Percentiles rank a stretch among this genome's conserved stretches.
These are phyloP conservation scores for Tolmerus cingulatus DNA, from an alignment of 2,888 invertebrate species.

Conservation along the genomic window DNA sequence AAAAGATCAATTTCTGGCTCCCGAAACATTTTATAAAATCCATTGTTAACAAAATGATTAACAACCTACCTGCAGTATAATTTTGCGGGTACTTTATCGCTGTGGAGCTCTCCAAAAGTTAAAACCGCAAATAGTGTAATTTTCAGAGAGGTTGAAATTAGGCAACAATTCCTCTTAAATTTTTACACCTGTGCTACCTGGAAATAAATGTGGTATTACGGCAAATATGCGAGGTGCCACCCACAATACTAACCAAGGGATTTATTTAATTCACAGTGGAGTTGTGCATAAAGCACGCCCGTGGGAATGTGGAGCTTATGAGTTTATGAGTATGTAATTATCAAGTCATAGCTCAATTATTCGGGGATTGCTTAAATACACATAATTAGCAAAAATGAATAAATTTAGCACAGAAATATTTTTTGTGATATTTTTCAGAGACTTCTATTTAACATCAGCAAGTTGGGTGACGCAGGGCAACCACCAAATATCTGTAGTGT, in stretches of 20 bases:
- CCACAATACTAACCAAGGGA: not conserved
- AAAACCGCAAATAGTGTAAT: not conserved
- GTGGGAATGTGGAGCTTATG: not conserved
- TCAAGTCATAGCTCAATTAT: not conserved
- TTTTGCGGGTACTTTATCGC: not conserved
- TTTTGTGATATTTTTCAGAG: slow-evolving; percentile 66
- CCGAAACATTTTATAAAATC: not conserved
- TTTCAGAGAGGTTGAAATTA: not conserved
- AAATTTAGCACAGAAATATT: not conserved
- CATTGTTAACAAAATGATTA: not conserved
- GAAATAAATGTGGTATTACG: not conserved
- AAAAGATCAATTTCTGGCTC: not conserved
- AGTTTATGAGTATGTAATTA: not conserved
- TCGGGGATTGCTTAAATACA: not conserved
- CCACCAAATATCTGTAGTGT: slow-evolving; percentile 83
- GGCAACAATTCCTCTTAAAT: not conserved
- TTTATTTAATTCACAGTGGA: not conserved
- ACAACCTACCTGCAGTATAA: not conserved
- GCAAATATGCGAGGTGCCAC: not conserved
- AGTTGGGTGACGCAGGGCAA: slow-evolving; percentile 84
- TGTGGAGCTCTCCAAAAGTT: not conserved
- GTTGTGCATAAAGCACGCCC: not conserved
- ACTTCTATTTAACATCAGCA: slow-evolving; percentile 91
- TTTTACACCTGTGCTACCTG: not conserved
- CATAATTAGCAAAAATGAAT: not conserved